Evolutionary conservation across 1,140 invertebrate species (phyloP).

Genomic region (Varroa destructor): DNA sequence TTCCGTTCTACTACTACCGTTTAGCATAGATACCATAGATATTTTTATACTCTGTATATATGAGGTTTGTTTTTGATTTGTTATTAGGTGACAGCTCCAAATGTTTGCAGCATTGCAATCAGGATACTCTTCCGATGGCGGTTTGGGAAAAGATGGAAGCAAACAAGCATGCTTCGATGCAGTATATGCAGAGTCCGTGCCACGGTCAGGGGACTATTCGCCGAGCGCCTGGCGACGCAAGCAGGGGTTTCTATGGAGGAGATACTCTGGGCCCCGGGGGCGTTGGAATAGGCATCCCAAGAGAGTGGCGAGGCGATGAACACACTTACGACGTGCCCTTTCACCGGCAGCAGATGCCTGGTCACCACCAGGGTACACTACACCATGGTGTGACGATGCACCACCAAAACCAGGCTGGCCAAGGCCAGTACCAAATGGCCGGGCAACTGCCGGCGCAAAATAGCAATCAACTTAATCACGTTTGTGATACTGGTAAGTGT

Average conservation of each 20-base stretch:
- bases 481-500: constrained; percentile 15
- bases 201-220: constrained; percentile 25
- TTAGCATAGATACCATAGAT: no score
- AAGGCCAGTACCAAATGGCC: constrained; percentile 21
- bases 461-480: constrained; percentile 17
- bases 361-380: not conserved
- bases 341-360: constrained; percentile 10
- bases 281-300: constrained; percentile 1
- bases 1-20: no score
- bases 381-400: no score
- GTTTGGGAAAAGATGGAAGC: constrained; percentile 34
- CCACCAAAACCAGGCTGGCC: not conserved
- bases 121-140: constrained; percentile 33
- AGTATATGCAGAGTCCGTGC: constrained; percentile 18
- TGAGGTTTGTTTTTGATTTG: no score
- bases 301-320: constrained; percentile 20
- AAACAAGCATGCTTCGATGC: constrained; percentile 23
- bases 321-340: constrained; percentile 26
- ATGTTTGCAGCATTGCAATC: constrained; percentile 24
- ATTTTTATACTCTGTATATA: no score
- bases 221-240: not conserved
- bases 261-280: constrained; percentile 2
- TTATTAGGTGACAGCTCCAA: constrained; percentile 23
- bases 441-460: not conserved
- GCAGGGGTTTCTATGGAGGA: constrained; percentile 23